Conservation (phyloP, 1,140 invertebrate genomes). For the Drosophila nikananu region DNA sequence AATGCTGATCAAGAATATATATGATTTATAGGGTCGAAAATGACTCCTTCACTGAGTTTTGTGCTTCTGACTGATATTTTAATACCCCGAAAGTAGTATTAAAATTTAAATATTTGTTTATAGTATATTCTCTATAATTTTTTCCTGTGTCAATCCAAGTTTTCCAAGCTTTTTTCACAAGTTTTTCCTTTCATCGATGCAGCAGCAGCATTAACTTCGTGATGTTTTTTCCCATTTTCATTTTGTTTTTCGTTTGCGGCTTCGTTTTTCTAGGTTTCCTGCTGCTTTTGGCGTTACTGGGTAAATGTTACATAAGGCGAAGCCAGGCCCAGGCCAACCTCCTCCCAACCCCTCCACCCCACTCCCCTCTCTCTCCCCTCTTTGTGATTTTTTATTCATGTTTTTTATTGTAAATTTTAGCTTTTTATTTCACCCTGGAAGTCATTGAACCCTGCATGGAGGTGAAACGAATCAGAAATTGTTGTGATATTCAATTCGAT, state of each 20-base stretch:
- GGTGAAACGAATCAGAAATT: slow-evolving; percentile 45
- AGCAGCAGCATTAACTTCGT: slow-evolving; percentile 57
- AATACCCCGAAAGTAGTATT: too few relatives aligned
- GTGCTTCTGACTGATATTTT: too few relatives aligned
- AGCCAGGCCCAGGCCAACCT: slow-evolving; percentile 18
- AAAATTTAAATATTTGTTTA: too few relatives aligned
- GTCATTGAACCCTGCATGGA: slow-evolving; percentile 35
- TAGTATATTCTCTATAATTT: background rate
- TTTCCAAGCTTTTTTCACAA: slow-evolving; percentile 14
- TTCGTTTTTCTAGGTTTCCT: slow-evolving; percentile 82
- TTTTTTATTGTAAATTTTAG: background rate
- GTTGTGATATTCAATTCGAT: slow-evolving; percentile 40
- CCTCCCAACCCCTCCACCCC: background rate
- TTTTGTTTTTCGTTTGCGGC: slow-evolving; percentile 32
- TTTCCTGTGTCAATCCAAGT: background rate
- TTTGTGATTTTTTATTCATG: background rate
- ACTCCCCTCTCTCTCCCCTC: too few relatives aligned
- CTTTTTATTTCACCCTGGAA: slow-evolving; percentile 1
- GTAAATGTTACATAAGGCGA: slow-evolving; percentile 78
- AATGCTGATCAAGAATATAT: too few relatives aligned
- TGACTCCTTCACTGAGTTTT: too few relatives aligned
- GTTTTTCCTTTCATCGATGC: slow-evolving; percentile 65
- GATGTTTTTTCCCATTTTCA: slow-evolving; percentile 61
- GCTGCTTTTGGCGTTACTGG: slow-evolving; percentile 79
- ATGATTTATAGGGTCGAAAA: too few relatives aligned